A percentile compares a stretch with the other conserved stretches of the same genome.
Conservation (phyloP, 2,113 vertebrate species). For the Lampris incognitus region DNA sequence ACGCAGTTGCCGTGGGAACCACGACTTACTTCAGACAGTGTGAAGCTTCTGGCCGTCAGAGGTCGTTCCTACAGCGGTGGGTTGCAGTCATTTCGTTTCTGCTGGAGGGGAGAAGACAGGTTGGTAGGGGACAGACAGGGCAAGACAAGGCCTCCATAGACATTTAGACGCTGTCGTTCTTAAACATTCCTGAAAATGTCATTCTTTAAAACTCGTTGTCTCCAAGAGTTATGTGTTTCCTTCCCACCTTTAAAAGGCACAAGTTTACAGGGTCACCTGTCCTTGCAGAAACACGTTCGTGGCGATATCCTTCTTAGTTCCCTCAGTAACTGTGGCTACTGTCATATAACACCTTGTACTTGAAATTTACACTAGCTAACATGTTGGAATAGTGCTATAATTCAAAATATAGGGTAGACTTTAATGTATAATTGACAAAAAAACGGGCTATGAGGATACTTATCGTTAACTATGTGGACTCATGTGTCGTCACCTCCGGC, state of each 20-base stretch:
- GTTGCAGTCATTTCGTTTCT: constrained; percentile 70
- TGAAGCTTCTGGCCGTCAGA: constrained; percentile 29
- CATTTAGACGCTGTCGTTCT: constrained; percentile 55
- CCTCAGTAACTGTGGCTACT: constrained; percentile 14
- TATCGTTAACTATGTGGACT: constrained; percentile 11
- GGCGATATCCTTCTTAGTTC: constrained; percentile 21
- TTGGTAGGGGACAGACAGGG: constrained; percentile 34
- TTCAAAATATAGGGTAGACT: constrained; percentile 38
- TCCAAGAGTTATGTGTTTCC: background rate
- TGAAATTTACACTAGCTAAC: constrained; percentile 33
- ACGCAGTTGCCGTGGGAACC: constrained; percentile 73
- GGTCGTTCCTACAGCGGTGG: constrained; percentile 64
- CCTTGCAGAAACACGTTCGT: constrained; percentile 20
- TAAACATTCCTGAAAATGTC: too few relatives aligned
- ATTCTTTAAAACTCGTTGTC: background rate
- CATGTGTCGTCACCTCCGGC: background rate
- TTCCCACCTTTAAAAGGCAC: constrained; percentile 5
- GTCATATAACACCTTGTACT: constrained; percentile 44
- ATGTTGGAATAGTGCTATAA: constrained; percentile 29
- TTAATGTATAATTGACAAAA: constrained; percentile 3
- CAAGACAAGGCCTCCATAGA: constrained; percentile 61
- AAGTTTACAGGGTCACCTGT: constrained; percentile 22
- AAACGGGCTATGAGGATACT: background rate
- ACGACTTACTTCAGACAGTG: constrained; percentile 79
- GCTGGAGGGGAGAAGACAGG: constrained; percentile 68